Conservation (phyloP, 2,888 invertebrate species). For the Physocephala rufipes region DNA sequence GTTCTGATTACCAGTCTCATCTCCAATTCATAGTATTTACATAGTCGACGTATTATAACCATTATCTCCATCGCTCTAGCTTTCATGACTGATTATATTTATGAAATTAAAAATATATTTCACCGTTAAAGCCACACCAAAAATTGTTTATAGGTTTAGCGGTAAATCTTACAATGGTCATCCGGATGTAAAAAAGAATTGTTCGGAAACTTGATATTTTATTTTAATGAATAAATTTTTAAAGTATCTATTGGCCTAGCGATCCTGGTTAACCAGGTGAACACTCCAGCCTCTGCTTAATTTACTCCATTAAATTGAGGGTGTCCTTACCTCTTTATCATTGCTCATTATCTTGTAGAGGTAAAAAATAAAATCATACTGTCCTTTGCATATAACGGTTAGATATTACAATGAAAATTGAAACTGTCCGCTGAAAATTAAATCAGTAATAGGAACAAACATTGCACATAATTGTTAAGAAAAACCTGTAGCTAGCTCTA, state of each 20-base stretch:
- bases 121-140: neutral
- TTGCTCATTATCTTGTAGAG: too few species aligned
- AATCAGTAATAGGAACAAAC: too few species aligned
- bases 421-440: too few species aligned
- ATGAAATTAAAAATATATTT: neutral
- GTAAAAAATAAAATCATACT: too few species aligned
- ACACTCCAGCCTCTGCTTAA: too few species aligned
- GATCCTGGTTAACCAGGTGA: too few species aligned
- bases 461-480: too few species aligned
- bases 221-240: neutral
- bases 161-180: neutral
- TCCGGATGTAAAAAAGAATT: neutral
- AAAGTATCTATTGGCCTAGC: neutral
- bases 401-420: too few species aligned
- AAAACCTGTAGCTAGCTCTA: too few species aligned
- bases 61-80: conserved; percentile 2
- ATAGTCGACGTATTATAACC: neutral
- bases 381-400: too few species aligned
- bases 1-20: conserved; percentile 15
- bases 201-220: neutral
- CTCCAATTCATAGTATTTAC: conserved; percentile 2
- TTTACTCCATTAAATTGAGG: too few species aligned
- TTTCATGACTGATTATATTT: neutral
- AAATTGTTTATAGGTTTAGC: neutral
- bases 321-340: too few species aligned